A percentile compares a stretch with the other conserved stretches of the same genome.
Evolutionary conservation across 92 coral and sea anemone species (phyloP).

Genomic region (Pocillopora grandis): DNA sequence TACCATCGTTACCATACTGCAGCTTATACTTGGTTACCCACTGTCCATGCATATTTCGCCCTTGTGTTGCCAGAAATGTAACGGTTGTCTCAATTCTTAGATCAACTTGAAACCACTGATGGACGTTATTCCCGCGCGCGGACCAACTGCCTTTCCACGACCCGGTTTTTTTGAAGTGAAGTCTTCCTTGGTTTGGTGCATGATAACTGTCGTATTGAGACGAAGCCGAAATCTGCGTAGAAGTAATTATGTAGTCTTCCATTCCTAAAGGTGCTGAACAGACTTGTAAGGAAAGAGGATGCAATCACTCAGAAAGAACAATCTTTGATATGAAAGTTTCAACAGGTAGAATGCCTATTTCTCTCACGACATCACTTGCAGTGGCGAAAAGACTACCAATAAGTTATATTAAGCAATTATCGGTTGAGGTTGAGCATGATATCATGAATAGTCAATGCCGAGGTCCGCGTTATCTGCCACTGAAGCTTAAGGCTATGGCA

Average conservation of each 20-base stretch:
- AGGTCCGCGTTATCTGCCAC: too few relatives aligned
- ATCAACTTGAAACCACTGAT: constrained; percentile 27
- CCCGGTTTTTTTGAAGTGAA: background rate
- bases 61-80: constrained; percentile 23
- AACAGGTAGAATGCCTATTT: too few relatives aligned
- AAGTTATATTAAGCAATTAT: too few relatives aligned
- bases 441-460: too few relatives aligned
- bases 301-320: background rate
- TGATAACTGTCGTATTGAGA: constrained; percentile 10
- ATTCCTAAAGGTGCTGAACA: constrained; percentile 26
- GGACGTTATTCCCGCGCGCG: background rate
- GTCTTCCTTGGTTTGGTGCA: constrained; percentile 26
- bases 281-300: background rate
- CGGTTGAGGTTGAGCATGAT: too few relatives aligned
- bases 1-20: constrained; percentile 11
- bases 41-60: background rate
- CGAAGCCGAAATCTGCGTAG: constrained; percentile 16
- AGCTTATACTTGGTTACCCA: constrained; percentile 23
- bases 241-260: constrained; percentile 23
- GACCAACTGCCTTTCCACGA: background rate
- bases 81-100: constrained; percentile 18
- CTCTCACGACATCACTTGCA: too few relatives aligned
- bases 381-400: too few relatives aligned
- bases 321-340: background rate
- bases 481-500: too few relatives aligned